Evolutionary conservation across 2,113 vertebrate species (phyloP).

Genomic region (Sitta europaea): DNA sequence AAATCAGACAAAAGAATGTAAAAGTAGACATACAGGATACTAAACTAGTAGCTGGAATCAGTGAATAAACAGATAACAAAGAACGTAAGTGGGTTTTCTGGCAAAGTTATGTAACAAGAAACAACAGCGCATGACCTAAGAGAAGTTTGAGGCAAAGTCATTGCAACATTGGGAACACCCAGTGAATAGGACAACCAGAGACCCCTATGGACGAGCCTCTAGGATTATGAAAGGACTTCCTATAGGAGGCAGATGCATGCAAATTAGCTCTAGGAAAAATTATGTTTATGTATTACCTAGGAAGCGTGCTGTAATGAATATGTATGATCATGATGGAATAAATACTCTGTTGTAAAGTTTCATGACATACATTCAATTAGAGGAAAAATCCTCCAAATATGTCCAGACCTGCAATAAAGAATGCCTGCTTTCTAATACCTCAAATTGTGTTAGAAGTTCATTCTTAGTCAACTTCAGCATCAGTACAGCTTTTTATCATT

Average conservation of each 20-base stretch:
- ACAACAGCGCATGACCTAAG: background rate
- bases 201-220: background rate
- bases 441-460: background rate
- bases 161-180: background rate
- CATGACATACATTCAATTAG: background rate
- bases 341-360: background rate
- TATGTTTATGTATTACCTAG: background rate
- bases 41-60: background rate
- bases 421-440: background rate
- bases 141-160: background rate
- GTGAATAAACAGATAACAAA: background rate
- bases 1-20: background rate
- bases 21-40: background rate
- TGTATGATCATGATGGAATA: background rate
- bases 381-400: background rate
- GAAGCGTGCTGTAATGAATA: background rate
- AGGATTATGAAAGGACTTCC: background rate
- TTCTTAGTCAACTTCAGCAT: background rate
- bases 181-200: fast-evolving
- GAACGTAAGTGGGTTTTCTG: background rate
- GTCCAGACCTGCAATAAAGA: background rate
- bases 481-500: background rate
- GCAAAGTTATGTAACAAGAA: background rate
- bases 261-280: background rate
- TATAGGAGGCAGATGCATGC: background rate